phyloP scores from a whole-genome alignment of 2,888 invertebrate genomes.

The Idaea biselata region DNA sequence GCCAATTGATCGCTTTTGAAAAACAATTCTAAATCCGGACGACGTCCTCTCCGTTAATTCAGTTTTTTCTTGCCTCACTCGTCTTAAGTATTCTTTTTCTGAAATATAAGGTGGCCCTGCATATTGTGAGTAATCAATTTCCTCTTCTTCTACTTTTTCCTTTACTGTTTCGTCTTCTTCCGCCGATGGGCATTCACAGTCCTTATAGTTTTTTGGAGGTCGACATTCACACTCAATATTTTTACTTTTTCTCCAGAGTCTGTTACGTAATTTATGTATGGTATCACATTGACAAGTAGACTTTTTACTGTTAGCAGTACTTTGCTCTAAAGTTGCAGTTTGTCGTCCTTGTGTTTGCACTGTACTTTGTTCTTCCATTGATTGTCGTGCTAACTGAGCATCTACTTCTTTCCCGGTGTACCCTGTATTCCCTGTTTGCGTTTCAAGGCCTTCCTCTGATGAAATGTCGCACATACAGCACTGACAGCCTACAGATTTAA shows the following conservation, averaged over 20 bases:
- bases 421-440: not conserved
- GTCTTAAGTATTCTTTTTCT: not conserved
- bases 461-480: not conserved
- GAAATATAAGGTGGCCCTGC: not conserved
- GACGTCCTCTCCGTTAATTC: slow-evolving; percentile 46
- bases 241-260: slow-evolving; percentile 2
- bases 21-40: slow-evolving; percentile 48
- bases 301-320: not conserved
- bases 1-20: slow-evolving; percentile 28
- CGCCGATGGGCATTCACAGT: not conserved
- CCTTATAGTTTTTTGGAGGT: not conserved
- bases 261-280: not conserved
- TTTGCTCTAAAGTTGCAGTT: not conserved
- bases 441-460: not conserved
- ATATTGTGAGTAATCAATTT: slow-evolving; percentile 5
- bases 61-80: slow-evolving; percentile 37
- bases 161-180: slow-evolving; percentile 1
- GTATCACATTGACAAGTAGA: not conserved
- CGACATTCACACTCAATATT: slow-evolving; percentile 37
- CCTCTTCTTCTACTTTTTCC: slow-evolving; percentile 6
- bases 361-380: not conserved
- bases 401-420: not conserved
- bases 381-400: not conserved
- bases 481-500: not conserved
- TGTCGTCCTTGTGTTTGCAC: not conserved